These are phyloP conservation scores for Magallana ariakensis DNA, from an alignment of 1,140 invertebrate genomes.

Conservation along the genomic window DNA sequence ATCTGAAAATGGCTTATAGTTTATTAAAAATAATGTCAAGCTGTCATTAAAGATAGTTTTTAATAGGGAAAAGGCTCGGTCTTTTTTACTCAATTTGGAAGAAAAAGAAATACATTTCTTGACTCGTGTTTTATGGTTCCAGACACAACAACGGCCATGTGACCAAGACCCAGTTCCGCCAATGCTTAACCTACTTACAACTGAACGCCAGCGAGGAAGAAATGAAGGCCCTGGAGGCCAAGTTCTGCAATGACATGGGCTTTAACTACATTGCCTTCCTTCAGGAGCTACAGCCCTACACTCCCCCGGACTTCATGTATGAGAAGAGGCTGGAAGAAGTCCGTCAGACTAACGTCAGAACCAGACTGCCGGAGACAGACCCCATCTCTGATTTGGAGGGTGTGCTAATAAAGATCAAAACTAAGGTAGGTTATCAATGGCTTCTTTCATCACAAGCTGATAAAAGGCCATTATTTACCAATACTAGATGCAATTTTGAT, in stretches of 20 bases:
- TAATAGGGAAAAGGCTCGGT: no score
- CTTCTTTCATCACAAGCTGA: no score
- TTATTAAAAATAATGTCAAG: no score
- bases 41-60: no score
- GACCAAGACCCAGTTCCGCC: conserved; percentile 77
- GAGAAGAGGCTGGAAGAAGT: conserved; percentile 74
- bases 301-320: conserved; percentile 72
- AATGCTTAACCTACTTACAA: conserved; percentile 77
- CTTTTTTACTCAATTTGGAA: no score
- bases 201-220: conserved; percentile 73
- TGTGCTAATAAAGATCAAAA: conserved; percentile 77
- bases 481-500: no score
- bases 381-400: conserved; percentile 72
- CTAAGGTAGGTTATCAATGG: conserved; percentile 70
- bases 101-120: neutral
- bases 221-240: conserved; percentile 75
- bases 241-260: conserved; percentile 77
- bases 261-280: conserved; percentile 78
- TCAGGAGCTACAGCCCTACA: conserved; percentile 71
- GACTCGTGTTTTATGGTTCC: conserved; percentile 29
- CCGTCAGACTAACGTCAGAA: conserved; percentile 68
- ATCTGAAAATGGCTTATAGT: no score
- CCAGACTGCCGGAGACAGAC: conserved; percentile 70
- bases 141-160: conserved; percentile 79
- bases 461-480: no score